Base-by-base conservation (phyloP, 2,888 invertebrate species). In the Stenchaetothrips biformis region DNA sequence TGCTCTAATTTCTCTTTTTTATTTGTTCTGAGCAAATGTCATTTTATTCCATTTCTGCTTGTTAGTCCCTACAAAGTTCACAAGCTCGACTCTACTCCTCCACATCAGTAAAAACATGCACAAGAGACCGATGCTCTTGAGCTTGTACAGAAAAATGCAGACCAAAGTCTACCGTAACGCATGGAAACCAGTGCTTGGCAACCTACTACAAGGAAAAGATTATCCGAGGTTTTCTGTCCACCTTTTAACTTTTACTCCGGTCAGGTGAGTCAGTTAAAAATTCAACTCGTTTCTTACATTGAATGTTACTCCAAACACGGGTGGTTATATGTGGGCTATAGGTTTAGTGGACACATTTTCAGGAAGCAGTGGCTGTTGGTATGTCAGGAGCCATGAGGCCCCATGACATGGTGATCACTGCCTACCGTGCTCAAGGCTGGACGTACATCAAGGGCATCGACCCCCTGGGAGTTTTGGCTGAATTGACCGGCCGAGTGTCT, bases 341-440 rank as follows among this genome's bases (percentile, higher is more conserved):
- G 4, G 37, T 37, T 37, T 37, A n/a, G n/a, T n/a, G n/a, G 2
- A 37, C 1, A 37, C 37, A 37, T 49, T 80, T 78, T 59, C 86
- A 94, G 91, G 94, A 95, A 89, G 94, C 94, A 0, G 89, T 91
- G 82, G 95, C 95, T 7, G 96, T 97, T 18, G 99, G 99, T 59
- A 97, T 99, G 91, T 92, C 92, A 84, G 92, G 94, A 2, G 93
- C 95, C 0, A 91, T 99, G 88, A 91, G 94, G 0, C 90, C 92
- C 0, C 90, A 91, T 59, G 99, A 99, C 87, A 90, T 94, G 0
- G 93, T 98, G 7, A 99, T 99, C 84, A 98, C 99, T 0, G 96
- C 99, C 0, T 99, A 99, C 88, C 92, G 99, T 83, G 96, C 95
- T 83, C 99, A 99, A 85, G 99, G 98, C 18, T 99, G 98, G 98